These are phyloP conservation scores for Cochlearius cochlearius DNA, from an alignment of 2,113 vertebrate genomes.

Conservation along the genomic window DNA sequence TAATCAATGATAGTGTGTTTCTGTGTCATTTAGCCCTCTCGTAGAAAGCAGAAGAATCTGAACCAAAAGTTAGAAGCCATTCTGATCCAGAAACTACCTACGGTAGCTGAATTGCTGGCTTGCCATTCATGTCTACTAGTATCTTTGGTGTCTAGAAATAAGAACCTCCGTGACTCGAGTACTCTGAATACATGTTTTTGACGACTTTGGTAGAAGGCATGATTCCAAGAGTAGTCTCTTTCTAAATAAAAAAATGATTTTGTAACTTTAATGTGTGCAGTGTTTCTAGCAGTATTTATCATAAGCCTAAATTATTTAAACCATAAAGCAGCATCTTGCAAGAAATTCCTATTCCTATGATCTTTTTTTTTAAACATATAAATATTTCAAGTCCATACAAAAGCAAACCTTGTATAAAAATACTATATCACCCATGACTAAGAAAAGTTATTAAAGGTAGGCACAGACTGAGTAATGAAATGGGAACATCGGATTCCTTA, in stretches of 20 bases:
- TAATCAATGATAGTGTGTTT: background rate
- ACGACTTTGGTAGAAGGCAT: fast-evolving
- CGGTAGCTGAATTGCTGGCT: background rate
- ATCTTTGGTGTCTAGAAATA: background rate
- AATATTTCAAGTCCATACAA: constrained; percentile 39
- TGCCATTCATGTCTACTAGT: background rate
- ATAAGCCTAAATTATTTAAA: constrained; percentile 42
- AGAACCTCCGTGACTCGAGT: background rate
- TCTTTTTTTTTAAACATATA: background rate
- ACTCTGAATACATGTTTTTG: background rate
- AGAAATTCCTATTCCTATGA: background rate
- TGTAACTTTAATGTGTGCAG: background rate
- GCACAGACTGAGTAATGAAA: constrained; percentile 9
- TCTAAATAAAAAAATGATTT: background rate
- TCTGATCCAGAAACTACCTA: background rate
- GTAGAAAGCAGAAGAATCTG: constrained; percentile 26
- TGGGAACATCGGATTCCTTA: constrained; percentile 17
- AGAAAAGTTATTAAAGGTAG: constrained; percentile 34
- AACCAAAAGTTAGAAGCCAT: background rate
- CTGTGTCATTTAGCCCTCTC: constrained; percentile 31
- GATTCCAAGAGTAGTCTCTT: background rate
- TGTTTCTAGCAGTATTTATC: constrained; percentile 10
- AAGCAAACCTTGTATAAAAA: constrained; percentile 30
- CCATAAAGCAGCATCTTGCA: constrained; percentile 3
- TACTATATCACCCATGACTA: background rate